These are phyloP conservation scores for Aradus depressus DNA, from an alignment of 2,888 invertebrate species.

Conservation along the genomic window DNA sequence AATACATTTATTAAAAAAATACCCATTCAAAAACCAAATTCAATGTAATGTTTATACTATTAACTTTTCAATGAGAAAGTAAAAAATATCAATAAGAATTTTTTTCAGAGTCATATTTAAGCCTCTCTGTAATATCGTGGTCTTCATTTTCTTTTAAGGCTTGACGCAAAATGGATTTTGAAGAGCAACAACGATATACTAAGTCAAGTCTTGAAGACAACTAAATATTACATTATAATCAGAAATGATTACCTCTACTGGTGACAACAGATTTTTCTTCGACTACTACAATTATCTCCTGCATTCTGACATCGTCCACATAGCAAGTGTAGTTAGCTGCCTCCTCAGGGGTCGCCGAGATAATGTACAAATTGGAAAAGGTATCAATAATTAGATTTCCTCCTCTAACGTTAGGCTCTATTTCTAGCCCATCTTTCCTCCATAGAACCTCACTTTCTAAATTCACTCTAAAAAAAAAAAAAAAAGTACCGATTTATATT, in stretches of 20 bases:
- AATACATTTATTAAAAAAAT: neutral
- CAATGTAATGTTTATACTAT: neutral
- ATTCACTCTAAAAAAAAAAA: constrained; percentile 35
- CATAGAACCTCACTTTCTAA: constrained; percentile 43
- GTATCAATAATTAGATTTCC: constrained; percentile 43
- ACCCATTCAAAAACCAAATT: neutral
- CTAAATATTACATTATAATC: neutral
- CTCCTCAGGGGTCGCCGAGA: constrained; percentile 47
- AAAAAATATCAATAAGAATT: neutral
- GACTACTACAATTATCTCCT: constrained; percentile 34
- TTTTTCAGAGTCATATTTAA: neutral
- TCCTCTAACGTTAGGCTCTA: constrained; percentile 38
- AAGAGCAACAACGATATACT: neutral
- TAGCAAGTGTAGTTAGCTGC: constrained; percentile 59
- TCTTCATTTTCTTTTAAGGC: neutral
- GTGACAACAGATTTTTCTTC: constrained; percentile 5
- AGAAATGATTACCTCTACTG: neutral
- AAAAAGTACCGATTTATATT: constrained; percentile 2
- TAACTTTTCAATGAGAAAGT: neutral
- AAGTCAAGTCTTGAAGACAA: neutral
- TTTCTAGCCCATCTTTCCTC: constrained; percentile 42
- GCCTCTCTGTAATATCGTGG: too few relatives aligned
- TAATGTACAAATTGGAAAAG: constrained; percentile 45
- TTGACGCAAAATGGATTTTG: too few relatives aligned
- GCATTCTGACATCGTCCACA: constrained; percentile 47